phyloP scores from a whole-genome alignment of 2,888 invertebrate genomes.

The Brachypterus glaber region DNA sequence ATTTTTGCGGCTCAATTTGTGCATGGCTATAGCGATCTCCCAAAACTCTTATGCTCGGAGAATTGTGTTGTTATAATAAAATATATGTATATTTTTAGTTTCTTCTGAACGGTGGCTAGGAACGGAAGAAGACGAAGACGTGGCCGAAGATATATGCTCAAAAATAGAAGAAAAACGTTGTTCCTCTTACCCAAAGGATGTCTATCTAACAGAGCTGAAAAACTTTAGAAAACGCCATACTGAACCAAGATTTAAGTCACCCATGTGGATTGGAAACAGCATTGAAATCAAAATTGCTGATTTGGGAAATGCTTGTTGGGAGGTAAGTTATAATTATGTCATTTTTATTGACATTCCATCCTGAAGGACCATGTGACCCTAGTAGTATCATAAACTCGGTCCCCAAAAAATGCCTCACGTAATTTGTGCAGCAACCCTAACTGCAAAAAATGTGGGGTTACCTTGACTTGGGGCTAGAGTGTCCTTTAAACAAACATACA shows the following conservation, averaged over 20 bases:
- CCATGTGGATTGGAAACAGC: slow-evolving; percentile 41
- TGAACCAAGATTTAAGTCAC: slow-evolving; percentile 29
- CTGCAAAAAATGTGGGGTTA: no score
- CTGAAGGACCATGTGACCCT: no score
- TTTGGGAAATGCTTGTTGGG: slow-evolving; percentile 78
- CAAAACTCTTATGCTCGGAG: no score
- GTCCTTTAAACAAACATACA: no score
- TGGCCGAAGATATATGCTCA: slow-evolving; percentile 24
- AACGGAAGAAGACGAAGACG: slow-evolving; percentile 20
- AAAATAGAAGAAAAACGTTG: slow-evolving; percentile 25
- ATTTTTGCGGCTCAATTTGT: no score
- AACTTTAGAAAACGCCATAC: slow-evolving; percentile 27
- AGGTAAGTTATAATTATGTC: slow-evolving; percentile 41
- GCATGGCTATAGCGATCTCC: no score
- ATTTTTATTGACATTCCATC: no score
- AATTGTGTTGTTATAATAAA: no score
- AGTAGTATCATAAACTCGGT: no score
- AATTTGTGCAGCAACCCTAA: no score
- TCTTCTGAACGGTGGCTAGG: slow-evolving; percentile 30
- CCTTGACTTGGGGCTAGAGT: no score
- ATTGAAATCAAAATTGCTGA: slow-evolving; percentile 74
- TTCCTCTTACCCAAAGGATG: slow-evolving; percentile 30
- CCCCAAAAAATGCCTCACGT: no score
- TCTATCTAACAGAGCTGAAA: slow-evolving; percentile 26
- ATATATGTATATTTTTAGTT: slow-evolving; percentile 19